A percentile compares a stretch with the other conserved stretches of the same genome.
phyloP scores from a whole-genome alignment of 2,888 invertebrate species.

The Maniola hyperantus region DNA sequence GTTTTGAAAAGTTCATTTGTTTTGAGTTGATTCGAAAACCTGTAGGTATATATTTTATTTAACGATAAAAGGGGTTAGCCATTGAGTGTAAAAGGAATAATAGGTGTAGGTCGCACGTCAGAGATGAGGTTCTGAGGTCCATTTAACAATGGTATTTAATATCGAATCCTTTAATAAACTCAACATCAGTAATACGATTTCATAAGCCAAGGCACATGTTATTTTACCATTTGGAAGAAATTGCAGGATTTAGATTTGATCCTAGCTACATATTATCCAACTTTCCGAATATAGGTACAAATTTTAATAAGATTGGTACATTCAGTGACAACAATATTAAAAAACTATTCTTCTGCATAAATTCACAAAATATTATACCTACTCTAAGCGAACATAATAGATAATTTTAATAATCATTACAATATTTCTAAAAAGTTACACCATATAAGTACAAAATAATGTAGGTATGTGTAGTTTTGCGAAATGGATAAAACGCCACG shows the following conservation, averaged over 20 bases:
- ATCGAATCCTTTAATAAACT: slow-evolving; percentile 62
- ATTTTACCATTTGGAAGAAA: slow-evolving; percentile 75
- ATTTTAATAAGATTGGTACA: slow-evolving; percentile 81
- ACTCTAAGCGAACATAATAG: slow-evolving; percentile 73
- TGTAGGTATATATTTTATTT: not conserved
- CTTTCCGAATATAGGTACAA: slow-evolving; percentile 82
- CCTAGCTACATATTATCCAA: slow-evolving; percentile 82
- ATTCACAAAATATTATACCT: slow-evolving; percentile 80
- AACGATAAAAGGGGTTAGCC: not conserved
- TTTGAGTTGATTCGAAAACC: not conserved
- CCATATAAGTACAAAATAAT: slow-evolving; percentile 73
- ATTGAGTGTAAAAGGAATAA: not conserved
- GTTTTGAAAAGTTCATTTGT: not conserved
- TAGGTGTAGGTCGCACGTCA: slow-evolving; percentile 59
- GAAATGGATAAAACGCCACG: slow-evolving; percentile 24
- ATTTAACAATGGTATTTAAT: slow-evolving; percentile 46
- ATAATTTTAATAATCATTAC: slow-evolving; percentile 67
- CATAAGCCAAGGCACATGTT: slow-evolving; percentile 81
- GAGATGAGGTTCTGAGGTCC: slow-evolving; percentile 53
- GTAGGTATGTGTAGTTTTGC: slow-evolving; percentile 58
- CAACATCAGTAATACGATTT: slow-evolving; percentile 70
- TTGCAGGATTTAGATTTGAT: slow-evolving; percentile 79
- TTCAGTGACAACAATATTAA: slow-evolving; percentile 82
- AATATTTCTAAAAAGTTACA: slow-evolving; percentile 77
- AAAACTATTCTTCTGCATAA: slow-evolving; percentile 82